Conservation (phyloP, 2,113 vertebrate species). For the Dinomys branickii region DNA sequence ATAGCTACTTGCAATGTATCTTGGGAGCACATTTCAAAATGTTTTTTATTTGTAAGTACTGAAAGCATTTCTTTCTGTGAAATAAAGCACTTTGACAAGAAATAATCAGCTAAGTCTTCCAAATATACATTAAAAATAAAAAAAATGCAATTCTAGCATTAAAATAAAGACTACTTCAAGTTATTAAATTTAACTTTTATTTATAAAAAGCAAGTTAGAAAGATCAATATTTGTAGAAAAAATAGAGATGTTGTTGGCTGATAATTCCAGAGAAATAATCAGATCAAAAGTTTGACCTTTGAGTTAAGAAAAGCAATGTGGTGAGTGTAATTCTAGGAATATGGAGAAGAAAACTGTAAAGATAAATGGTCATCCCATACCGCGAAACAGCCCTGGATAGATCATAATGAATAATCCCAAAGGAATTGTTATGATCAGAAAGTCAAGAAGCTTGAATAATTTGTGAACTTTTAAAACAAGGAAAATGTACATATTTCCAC, state of each 20-base stretch:
- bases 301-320: constrained; percentile 75
- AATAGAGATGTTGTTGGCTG: constrained; percentile 57
- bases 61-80: not conserved
- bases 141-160: constrained; percentile 18
- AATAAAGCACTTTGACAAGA: not conserved
- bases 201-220: constrained; percentile 68
- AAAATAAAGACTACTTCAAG: constrained; percentile 34
- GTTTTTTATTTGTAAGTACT: not conserved
- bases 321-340: constrained; percentile 69
- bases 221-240: constrained; percentile 72
- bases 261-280: constrained; percentile 76
- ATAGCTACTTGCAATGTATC: not conserved
- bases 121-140: not conserved
- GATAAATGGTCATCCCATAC: constrained; percentile 69
- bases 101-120: not conserved
- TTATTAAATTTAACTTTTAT: constrained; percentile 55
- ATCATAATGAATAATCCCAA: constrained; percentile 4
- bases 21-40: not conserved
- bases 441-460: not conserved
- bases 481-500: not conserved
- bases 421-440: constrained; percentile 6
- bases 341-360: constrained; percentile 51
- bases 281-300: constrained; percentile 78
- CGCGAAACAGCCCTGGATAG: not conserved
- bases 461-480: constrained; percentile 56